Evolutionary conservation across 2,797 vertebrate genomes (phyloP).

Genomic region (Lacerta bilineata): DNA sequence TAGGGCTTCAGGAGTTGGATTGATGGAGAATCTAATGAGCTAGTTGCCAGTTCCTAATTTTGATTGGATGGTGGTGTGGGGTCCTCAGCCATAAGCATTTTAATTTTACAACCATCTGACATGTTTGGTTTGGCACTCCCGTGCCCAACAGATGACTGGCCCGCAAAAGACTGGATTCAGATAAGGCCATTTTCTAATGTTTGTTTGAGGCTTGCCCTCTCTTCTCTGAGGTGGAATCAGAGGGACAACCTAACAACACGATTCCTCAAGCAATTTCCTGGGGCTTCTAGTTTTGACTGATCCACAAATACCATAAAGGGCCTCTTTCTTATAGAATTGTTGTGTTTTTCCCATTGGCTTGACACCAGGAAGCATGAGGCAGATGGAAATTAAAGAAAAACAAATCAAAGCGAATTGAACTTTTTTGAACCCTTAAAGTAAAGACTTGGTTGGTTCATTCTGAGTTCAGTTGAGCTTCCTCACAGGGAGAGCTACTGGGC

Average conservation of each 20-base stretch:
- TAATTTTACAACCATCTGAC: background rate
- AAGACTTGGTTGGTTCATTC: constrained; percentile 40
- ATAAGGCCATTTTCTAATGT: constrained; percentile 33
- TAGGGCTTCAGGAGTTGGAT: background rate
- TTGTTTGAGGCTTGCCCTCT: constrained; percentile 4
- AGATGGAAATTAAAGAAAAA: constrained; percentile 58
- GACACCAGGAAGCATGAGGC: constrained; percentile 48
- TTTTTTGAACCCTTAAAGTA: constrained; percentile 52
- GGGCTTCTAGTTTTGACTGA: constrained; percentile 45
- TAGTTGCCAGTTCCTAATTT: background rate
- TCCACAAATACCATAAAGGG: constrained; percentile 43
- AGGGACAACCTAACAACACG: constrained; percentile 22
- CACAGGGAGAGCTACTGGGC: background rate
- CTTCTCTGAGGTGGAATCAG: constrained; percentile 24
- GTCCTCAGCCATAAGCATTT: background rate
- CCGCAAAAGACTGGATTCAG: constrained; percentile 40
- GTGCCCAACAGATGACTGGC: constrained; percentile 11
- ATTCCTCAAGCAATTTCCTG: constrained; percentile 48
- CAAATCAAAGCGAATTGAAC: constrained; percentile 56
- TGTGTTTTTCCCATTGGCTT: constrained; percentile 54
- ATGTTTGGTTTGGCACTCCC: constrained; percentile 27
- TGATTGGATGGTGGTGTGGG: constrained; percentile 4
- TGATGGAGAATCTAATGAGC: background rate
- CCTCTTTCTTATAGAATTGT: constrained; percentile 56
- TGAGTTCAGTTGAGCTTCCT: constrained; percentile 51